Base-by-base conservation (phyloP, 2,113 vertebrate genomes). In the Ascaphus truei region DNA sequence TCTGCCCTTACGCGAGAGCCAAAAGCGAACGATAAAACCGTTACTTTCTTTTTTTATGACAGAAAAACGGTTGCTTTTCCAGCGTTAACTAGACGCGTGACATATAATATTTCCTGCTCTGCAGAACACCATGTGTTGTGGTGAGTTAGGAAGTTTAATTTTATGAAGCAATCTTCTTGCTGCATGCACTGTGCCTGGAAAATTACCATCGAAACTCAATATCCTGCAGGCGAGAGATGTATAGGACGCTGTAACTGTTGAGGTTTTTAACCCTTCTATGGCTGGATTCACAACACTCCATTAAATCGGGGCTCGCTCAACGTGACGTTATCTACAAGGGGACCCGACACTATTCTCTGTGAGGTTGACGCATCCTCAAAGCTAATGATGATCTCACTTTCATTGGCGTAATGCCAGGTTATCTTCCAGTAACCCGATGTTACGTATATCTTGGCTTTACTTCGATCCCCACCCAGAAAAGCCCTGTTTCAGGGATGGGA, bases 41-140 rank as follows among this genome's bases (percentile, higher is more conserved):
- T 39, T 23, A 12, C 30, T 51, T 51, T 36, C 4, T 5, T 33
- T 5, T 33, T 48, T 48, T 58, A 55, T 45, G 23, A 22, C 15
- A 66, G n/a, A 18, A 47, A 63, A 39, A 26, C 16, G 15, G 22
- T 20, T 9, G 11, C 18, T 29, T 48, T 47, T 27, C 52, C 51
- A 72, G 53, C 23, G 53, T 64, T 41, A 64, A 36, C 61, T 50
- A n/a, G 15, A 23, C 52, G 34, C 31, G 62, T 52, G 53, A 64
- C 36, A 60, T 45, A 43, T 30, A 66, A 59, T 65, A 59, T 59
- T 72, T 72, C 71, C 55, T 72, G 62, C 11, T 39, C 33, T 58
- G 52, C 18, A 47, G 23, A 52, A 20, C 51, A 10, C 59, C 10
- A 13, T 30, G 39, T 41, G 71, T 50, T 51, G 20, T 16, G 41